Evolutionary conservation across 2,797 vertebrate species (phyloP).

Genomic region (Pteronotus mesoamericanus): DNA sequence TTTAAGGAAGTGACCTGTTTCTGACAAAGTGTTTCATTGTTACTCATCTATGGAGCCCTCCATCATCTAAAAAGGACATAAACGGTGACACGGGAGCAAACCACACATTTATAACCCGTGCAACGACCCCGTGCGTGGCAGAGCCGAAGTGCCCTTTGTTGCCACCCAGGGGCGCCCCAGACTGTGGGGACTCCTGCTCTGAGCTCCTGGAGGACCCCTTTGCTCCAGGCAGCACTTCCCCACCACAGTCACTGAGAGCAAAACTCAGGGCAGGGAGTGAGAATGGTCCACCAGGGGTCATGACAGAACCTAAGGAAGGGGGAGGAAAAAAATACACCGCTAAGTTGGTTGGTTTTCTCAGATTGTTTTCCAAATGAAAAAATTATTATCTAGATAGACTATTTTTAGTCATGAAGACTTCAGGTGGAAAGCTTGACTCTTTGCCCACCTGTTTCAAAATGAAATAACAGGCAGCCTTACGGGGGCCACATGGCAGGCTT

Average conservation of each 20-base stretch:
- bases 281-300: not conserved
- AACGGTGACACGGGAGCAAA: not conserved
- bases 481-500: not conserved
- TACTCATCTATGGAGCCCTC: not conserved
- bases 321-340: not conserved
- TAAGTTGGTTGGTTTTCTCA: not conserved
- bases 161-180: not conserved
- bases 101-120: not conserved
- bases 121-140: not conserved
- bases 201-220: not conserved
- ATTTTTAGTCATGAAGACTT: not conserved
- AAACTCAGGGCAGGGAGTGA: not conserved
- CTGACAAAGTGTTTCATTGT: not conserved
- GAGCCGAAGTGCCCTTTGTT: not conserved
- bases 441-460: not conserved
- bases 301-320: not conserved
- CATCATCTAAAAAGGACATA: not conserved
- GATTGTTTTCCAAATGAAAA: not conserved
- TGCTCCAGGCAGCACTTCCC: not conserved
- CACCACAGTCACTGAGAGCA: not conserved
- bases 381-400: not conserved
- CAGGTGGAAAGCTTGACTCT: not conserved
- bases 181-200: not conserved
- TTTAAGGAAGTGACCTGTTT: constrained; percentile 4
- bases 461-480: not conserved